Conservation (phyloP, 2,113 vertebrate species). For the Elachura formosa region DNA sequence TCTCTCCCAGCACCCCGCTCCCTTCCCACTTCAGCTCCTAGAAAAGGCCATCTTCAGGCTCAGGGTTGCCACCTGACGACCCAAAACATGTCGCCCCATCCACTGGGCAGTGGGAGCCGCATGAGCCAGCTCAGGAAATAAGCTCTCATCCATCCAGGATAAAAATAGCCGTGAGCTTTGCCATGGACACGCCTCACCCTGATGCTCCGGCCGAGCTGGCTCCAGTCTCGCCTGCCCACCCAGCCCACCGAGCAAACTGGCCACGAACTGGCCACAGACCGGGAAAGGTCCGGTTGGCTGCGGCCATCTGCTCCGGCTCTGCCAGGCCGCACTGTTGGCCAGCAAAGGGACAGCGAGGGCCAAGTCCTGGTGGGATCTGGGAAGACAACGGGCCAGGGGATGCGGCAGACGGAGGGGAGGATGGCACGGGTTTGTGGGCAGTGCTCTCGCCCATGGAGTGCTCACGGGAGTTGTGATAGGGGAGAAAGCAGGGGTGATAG, state of each 20-base stretch:
- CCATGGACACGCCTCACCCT: neutral
- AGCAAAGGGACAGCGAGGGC: accelerated
- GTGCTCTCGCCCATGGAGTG: accelerated
- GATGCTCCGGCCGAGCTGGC: neutral
- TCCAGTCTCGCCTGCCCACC: neutral
- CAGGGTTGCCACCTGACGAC: neutral
- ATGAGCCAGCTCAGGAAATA: neutral
- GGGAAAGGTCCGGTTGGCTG: neutral
- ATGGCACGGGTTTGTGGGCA: neutral
- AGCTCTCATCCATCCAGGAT: conserved; percentile 15
- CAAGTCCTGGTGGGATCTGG: conserved; percentile 2
- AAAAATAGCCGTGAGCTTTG: neutral
- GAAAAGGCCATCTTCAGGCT: neutral
- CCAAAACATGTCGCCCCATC: accelerated
- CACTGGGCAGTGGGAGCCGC: neutral
- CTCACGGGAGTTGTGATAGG: accelerated
- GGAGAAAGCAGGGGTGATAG: neutral
- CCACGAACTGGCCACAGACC: accelerated
- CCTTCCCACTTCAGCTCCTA: neutral
- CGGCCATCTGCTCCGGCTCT: neutral
- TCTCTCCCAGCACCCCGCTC: accelerated
- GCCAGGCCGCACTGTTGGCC: neutral
- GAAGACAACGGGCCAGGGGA: neutral
- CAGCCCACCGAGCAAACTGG: accelerated
- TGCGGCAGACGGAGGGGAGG: neutral